Base-by-base conservation (phyloP, 2,888 invertebrate species). In the Sericinus montela region DNA sequence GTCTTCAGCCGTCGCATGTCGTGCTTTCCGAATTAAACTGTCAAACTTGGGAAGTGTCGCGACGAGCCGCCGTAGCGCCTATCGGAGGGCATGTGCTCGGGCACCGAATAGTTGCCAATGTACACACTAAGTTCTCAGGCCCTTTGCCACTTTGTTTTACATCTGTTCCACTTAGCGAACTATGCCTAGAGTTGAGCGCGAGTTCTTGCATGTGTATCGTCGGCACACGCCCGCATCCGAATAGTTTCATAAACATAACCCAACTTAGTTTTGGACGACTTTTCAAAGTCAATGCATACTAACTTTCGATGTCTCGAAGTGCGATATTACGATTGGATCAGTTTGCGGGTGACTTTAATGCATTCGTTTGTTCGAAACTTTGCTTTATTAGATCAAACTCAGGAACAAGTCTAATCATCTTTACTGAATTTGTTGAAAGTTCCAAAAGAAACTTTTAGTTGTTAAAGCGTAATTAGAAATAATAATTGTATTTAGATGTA, bases 261-360 rank as follows among this genome's bases (percentile, higher is more conserved):
- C 77, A 86, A 88, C 86, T 87, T 83, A 87, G 87, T 88, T 88
- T 86, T 82, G 86, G 87, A 85, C 87, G 78, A 88, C 87, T 87
- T 87, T 88, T 87, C 87, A 88, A 88, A 88, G 87, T 88, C 87
- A 88, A 88, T 86, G 87, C 87, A 88, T 88, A 84, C 86, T 86
- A 87, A 88, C 87, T 88, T 87, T 83, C 81, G 82, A 84, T 84
- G 87, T 86, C 82, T 85, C 80, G 75, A 74, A 80, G 82, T 83
- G 82, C 75, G 81, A 84, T 86, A 85, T 87, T 85, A 87, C 84
- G 83, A 87, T 83, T 84, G 83, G 84, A 87, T 86, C 85, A 84
- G 79, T 84, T 85, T 74, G 78, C 72, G 75, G 74, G 77, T 73
- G 82, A 79, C 78, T 87, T 85, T 83, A 86, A 86, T 86, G 84